These are phyloP conservation scores for Mirza zaza DNA, from an alignment of 2,113 vertebrate genomes.

Conservation along the genomic window DNA sequence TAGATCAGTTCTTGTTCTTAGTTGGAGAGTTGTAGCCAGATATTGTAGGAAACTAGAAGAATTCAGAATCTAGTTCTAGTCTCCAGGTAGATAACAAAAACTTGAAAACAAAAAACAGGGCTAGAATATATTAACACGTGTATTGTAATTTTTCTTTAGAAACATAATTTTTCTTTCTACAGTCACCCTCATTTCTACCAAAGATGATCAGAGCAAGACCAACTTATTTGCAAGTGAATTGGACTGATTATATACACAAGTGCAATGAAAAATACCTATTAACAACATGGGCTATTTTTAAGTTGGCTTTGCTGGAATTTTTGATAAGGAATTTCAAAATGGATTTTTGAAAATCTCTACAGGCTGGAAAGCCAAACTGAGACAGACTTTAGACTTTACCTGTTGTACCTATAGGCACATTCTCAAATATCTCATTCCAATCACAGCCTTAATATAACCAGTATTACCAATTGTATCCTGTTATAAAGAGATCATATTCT, in stretches of 20 bases:
- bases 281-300: background rate
- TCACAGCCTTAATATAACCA: background rate
- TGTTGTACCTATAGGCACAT: background rate
- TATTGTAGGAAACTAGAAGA: background rate
- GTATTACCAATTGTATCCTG: background rate
- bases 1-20: background rate
- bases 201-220: background rate
- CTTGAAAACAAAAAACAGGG: background rate
- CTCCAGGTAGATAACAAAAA: background rate
- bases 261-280: background rate
- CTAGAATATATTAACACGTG: background rate
- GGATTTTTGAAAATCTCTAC: background rate
- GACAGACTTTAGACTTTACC: background rate
- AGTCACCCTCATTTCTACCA: background rate
- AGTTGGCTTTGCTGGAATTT: background rate
- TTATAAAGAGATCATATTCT: background rate
- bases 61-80: background rate
- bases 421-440: background rate
- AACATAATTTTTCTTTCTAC: background rate
- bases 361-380: background rate
- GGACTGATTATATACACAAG: background rate
- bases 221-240: background rate
- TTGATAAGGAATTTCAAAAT: background rate
- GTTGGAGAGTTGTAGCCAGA: background rate
- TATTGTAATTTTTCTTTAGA: background rate